Evolutionary conservation across 2,113 vertebrate genomes (phyloP).

Genomic region (Cyrtonyx montezumae): DNA sequence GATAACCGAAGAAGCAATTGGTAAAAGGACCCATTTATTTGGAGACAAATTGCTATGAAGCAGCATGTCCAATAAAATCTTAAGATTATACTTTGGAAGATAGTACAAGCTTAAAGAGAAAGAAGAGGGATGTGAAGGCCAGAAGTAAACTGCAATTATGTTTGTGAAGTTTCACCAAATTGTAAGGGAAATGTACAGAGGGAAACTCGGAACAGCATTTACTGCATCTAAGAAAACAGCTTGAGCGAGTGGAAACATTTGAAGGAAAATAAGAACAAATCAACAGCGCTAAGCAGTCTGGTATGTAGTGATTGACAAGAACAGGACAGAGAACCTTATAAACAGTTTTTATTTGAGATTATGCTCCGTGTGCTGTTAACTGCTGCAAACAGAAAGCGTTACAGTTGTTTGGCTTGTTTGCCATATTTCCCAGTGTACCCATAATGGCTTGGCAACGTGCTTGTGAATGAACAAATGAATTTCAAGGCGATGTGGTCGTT

Average conservation of each 20-base stretch:
- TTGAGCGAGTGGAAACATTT: neutral
- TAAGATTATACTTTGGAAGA: neutral
- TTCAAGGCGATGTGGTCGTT: neutral
- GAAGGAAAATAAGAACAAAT: neutral
- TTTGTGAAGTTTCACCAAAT: neutral
- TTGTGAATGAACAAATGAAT: neutral
- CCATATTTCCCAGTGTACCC: neutral
- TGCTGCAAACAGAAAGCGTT: neutral
- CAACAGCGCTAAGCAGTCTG: neutral
- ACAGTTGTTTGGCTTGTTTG: conserved; percentile 21
- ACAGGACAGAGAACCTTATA: neutral
- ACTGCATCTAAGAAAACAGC: neutral
- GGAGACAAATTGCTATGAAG: neutral
- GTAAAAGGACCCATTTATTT: neutral
- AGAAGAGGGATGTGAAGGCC: neutral
- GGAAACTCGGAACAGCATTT: neutral
- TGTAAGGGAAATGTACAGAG: neutral
- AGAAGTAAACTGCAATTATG: neutral
- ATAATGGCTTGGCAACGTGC: neutral
- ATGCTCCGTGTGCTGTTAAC: neutral
- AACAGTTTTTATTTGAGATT: conserved; percentile 4
- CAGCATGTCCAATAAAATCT: neutral
- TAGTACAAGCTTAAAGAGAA: neutral
- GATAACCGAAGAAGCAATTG: neutral
- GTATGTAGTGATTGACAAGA: conserved; percentile 11